phyloP scores from a whole-genome alignment of 1,140 invertebrate species.

The Ladona fulva region DNA sequence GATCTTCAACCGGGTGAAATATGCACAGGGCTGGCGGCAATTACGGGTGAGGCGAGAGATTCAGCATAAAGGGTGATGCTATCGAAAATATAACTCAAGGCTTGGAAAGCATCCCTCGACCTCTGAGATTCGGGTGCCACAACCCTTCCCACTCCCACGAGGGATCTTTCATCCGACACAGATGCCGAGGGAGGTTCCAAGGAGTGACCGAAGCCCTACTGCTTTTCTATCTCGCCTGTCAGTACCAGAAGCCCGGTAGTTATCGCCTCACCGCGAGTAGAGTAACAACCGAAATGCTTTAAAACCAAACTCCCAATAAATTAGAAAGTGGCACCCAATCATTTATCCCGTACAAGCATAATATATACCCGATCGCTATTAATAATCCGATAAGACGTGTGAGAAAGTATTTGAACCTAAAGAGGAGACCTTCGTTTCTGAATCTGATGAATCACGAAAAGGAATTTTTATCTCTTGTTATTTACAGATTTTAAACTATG shows the following conservation, averaged over 20 bases:
- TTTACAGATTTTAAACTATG: no score
- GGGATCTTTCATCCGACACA: not conserved
- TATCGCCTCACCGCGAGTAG: not conserved
- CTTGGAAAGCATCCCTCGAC: not conserved
- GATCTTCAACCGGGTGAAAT: not conserved
- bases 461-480: no score
- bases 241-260: not conserved
- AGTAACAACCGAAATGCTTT: not conserved
- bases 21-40: not conserved
- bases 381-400: no score
- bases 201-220: not conserved
- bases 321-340: not conserved
- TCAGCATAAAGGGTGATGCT: constrained; percentile 4
- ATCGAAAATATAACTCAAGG: not conserved
- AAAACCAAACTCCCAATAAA: not conserved
- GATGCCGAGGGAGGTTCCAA: not conserved
- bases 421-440: no score
- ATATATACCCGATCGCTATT: not conserved
- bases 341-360: not conserved
- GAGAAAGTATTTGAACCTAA: no score
- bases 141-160: not conserved
- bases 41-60: not conserved
- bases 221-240: not conserved
- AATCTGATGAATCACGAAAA: no score
- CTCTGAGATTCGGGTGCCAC: not conserved